Evolutionary conservation across 2,113 vertebrate species (phyloP).

Genomic region (Xiphophorus maculatus): DNA sequence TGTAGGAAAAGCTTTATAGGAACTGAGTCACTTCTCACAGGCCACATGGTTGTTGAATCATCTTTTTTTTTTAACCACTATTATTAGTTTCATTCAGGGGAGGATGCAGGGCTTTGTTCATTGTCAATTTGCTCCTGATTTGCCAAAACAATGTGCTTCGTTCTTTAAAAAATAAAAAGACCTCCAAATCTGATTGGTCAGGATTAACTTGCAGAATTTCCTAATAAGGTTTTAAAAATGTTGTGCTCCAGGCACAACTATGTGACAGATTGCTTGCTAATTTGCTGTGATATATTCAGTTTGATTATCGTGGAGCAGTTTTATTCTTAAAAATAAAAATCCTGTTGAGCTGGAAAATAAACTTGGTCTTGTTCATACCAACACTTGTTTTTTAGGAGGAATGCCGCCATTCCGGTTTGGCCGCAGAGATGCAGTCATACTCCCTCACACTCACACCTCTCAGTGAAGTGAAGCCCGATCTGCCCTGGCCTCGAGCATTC

Average conservation of each 20-base stretch:
- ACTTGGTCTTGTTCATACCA: conserved; percentile 54
- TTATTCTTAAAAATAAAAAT: conserved; percentile 21
- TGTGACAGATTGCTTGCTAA: conserved; percentile 35
- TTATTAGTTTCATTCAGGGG: conserved; percentile 62
- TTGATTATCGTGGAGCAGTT: conserved; percentile 1
- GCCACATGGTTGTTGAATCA: conserved; percentile 49
- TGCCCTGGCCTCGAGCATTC: conserved; percentile 63
- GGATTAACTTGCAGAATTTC: not conserved
- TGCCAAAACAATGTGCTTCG: not conserved
- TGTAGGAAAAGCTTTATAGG: conserved; percentile 11
- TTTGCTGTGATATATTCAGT: not conserved
- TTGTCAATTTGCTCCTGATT: conserved; percentile 34
- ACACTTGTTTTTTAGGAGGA: conserved; percentile 49
- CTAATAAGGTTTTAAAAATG: not conserved
- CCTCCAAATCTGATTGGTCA: not conserved
- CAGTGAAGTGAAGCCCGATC: conserved; percentile 49
- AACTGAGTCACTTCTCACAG: conserved; percentile 43
- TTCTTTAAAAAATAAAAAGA: not conserved
- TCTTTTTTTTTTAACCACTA: conserved; percentile 39
- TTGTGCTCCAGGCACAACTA: conserved; percentile 1
- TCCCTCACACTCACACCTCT: conserved; percentile 36
- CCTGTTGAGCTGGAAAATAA: conserved; percentile 14
- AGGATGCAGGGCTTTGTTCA: conserved; percentile 44
- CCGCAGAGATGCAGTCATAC: not conserved
- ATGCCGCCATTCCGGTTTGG: conserved; percentile 69